Base-by-base conservation (phyloP, 2,113 vertebrate species). In the Ardeotis arabs region DNA sequence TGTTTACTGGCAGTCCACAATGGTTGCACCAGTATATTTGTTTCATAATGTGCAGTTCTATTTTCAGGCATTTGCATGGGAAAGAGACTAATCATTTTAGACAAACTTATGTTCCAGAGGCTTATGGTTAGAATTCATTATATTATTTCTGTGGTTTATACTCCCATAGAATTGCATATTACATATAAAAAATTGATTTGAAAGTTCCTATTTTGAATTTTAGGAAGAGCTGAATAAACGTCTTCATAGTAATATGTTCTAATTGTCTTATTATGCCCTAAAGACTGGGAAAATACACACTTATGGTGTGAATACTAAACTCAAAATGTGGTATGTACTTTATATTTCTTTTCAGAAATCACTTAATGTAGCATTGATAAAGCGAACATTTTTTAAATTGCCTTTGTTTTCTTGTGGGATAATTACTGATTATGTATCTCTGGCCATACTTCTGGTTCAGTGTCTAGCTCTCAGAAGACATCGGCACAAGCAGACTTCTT, bases 121-220 rank as follows among this genome's bases (percentile, higher is more conserved):
- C 39, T 75, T 87, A 56, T 56, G 69, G 35, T 78, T 86, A 49
- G 84, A 89, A 78, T 87, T 82, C 23, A 33, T 87, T 78, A n/a
- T 22, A 52, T 63, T 55, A 75, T 89, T 92, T 91, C 35, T 60
- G 1, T 69, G 33, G 6, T 52, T 87, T 82, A 44, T 81, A 8
- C 11, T 92, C 21, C 45, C 47, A 15, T 41, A 39, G 56, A 87
- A 62, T 12, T 82, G 23, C 27, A 18, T 52, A 22, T 31, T 62
- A 12, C 18, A 22, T 29, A 28, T 28, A 18, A 23, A 72, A 67
- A 59, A 63, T 3, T 24, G 6, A 63, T 84, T 90, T 74, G 58
- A 45, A 89, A 84, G 19, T 35, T 92, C 37, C 63, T 77, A 13
- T 52, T 92, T 92, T 69, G 18, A 66, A 59, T 76, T 91, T 81